Evolutionary conservation across 2,113 vertebrate species (phyloP).

Genomic region (Strix aluco): DNA sequence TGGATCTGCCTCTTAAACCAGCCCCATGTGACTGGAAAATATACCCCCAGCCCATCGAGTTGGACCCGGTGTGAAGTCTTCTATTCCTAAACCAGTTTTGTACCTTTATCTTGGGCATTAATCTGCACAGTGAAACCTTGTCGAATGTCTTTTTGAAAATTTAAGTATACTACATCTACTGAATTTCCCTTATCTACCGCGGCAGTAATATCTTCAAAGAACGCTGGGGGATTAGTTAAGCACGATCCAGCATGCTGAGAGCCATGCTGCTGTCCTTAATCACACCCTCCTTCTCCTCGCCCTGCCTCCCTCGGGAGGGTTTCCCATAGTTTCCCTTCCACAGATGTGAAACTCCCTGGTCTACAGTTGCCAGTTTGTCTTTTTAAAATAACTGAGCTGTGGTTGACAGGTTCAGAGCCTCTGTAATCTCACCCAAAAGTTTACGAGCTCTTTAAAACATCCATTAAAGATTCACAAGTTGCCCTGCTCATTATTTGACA

Average conservation of each 20-base stretch:
- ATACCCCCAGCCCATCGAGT: background rate
- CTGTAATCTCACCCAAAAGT: background rate
- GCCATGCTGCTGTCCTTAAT: background rate
- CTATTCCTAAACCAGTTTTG: background rate
- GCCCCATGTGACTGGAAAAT: background rate
- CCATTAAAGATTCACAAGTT: conserved; percentile 2
- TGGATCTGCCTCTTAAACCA: background rate
- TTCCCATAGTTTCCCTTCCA: background rate
- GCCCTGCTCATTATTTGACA: background rate
- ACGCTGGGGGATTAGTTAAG: background rate
- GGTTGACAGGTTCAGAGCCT: conserved; percentile 8
- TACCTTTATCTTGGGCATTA: background rate
- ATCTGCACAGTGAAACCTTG: background rate
- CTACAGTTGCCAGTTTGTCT: background rate
- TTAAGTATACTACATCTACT: background rate
- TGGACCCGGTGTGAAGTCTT: background rate
- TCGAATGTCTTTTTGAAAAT: background rate
- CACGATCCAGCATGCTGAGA: background rate
- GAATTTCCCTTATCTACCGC: background rate
- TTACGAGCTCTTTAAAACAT: background rate
- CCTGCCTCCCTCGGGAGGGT: background rate
- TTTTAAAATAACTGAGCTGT: background rate
- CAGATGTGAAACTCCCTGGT: background rate
- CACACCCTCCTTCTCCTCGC: background rate
- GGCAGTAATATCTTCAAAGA: background rate